A percentile compares a stretch with the other conserved stretches of the same genome.
phyloP scores from a whole-genome alignment of 2,888 invertebrate species.

The Lepidochitona cinerea region DNA sequence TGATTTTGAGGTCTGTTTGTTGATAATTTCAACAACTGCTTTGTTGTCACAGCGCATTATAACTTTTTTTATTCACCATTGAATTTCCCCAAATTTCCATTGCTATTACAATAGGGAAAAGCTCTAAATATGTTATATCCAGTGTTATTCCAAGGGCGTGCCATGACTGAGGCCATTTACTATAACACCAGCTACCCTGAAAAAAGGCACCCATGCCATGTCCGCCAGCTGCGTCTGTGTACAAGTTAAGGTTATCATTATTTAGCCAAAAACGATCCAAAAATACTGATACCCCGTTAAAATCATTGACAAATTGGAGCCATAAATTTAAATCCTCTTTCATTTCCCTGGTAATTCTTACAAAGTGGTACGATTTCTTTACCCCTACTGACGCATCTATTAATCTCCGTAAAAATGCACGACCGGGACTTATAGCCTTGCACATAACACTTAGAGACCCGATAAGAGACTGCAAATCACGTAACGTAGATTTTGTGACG shows the following conservation, averaged over 20 bases:
- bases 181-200: conserved; percentile 9
- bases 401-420: conserved; percentile 15
- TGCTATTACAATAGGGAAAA: neutral
- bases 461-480: conserved; percentile 18
- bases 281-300: neutral
- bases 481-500: neutral
- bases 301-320: neutral
- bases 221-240: conserved; percentile 9
- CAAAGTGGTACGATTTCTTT: neutral
- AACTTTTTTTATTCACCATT: neutral
- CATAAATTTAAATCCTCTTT: neutral
- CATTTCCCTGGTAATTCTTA: neutral
- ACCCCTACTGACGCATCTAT: conserved; percentile 12
- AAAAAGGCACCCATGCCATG: conserved; percentile 13
- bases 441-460: conserved; percentile 22
- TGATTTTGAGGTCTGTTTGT: conserved; percentile 10
- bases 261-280: conserved; percentile 1
- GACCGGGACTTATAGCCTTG: conserved; percentile 15
- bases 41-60: conserved; percentile 9
- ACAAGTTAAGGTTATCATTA: neutral
- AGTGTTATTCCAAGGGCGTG: neutral
- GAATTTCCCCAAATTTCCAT: neutral
- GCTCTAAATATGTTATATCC: neutral
- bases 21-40: conserved; percentile 12
- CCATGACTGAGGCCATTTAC: neutral